Conservation (phyloP, 2,113 vertebrate genomes). For the Hystrix brachyura region DNA sequence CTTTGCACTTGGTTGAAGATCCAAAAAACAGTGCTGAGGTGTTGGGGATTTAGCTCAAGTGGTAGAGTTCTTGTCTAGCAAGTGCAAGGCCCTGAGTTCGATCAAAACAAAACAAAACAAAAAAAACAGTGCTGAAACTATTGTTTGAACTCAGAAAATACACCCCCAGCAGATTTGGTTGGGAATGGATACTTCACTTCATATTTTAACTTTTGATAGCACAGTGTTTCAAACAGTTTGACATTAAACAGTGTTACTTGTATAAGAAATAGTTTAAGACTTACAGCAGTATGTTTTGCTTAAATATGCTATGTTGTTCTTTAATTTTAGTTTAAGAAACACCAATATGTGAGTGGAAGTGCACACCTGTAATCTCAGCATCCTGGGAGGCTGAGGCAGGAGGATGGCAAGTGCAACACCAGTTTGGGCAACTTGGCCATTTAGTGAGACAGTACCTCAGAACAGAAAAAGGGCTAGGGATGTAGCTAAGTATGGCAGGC, state of each 20-base stretch:
- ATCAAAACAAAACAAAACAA: neutral
- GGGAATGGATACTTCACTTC: neutral
- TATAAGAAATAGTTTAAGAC: neutral
- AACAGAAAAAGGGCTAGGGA: too few species aligned
- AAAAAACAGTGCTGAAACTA: neutral
- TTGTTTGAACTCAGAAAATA: slow-evolving; percentile 23
- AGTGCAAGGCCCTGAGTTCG: neutral
- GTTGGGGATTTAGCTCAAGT: too few species aligned
- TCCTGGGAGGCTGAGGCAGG: neutral
- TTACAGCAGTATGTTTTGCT: neutral
- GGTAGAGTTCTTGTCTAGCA: too few species aligned
- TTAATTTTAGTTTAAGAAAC: slow-evolving; percentile 34
- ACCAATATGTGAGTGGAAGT: neutral
- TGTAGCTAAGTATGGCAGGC: neutral
- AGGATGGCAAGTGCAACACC: neutral
- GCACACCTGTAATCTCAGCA: neutral
- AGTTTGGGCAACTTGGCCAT: neutral
- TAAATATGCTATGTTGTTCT: neutral
- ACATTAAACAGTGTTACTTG: neutral
- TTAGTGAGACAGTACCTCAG: too few species aligned
- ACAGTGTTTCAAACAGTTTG: neutral
- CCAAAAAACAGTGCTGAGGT: neutral
- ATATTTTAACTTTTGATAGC: slow-evolving; percentile 20
- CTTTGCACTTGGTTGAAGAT: neutral
- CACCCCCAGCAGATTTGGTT: slow-evolving; percentile 7